Base-by-base conservation (phyloP, 2,113 vertebrate genomes). In the Pelobates fuscus region DNA sequence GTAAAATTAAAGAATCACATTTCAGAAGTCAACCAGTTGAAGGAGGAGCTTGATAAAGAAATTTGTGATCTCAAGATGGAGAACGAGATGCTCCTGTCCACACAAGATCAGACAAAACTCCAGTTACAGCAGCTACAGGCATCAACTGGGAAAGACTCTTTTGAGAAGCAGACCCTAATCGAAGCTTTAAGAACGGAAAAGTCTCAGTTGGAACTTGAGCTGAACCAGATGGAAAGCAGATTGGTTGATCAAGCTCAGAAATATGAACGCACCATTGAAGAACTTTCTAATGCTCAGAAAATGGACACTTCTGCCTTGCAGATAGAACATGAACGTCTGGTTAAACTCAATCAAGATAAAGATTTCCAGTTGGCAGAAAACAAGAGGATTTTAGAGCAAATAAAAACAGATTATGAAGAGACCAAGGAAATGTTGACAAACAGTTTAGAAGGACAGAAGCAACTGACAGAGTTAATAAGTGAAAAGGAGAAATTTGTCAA, bases 401-500 rank as follows among this genome's bases (percentile, higher is more conserved):
- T 94, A 82, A 86, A 88, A 8, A 58, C 10, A 0, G 93, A 94
- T 73, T 88, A 94, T 78, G 86, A 89, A 37, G 93, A 96, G 88
- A 95, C 93, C 5, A 94, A 94, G 37, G 93, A 94, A 64, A 89
- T 94, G 88, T 84, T 99, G 25, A 88, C 92, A 0, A 93, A 93
- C 70, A 95, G 90, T 2, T 88, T 98, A 62, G 90, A 89, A 17
- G 94, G 94, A 32, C 97, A 96, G 84, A 93, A 95, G 79, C 95
- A 95, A 61, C 83, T 98, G 79, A 91, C 93, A 0, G 93, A 96
- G 49, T 82, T 97, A 58, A 73, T 98, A 68, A 92, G 92, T 49
- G 96, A 99, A 84, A 98, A 99, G 74, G 95, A 98, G 2, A 0
- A 74, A 3, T 94, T 93, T 69, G 83, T 93, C 72, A 90, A 93